A percentile compares a stretch with the other conserved stretches of the same genome.
Evolutionary conservation across 2,797 vertebrate species (phyloP).

Genomic region (Neosilurus mollespiculum): DNA sequence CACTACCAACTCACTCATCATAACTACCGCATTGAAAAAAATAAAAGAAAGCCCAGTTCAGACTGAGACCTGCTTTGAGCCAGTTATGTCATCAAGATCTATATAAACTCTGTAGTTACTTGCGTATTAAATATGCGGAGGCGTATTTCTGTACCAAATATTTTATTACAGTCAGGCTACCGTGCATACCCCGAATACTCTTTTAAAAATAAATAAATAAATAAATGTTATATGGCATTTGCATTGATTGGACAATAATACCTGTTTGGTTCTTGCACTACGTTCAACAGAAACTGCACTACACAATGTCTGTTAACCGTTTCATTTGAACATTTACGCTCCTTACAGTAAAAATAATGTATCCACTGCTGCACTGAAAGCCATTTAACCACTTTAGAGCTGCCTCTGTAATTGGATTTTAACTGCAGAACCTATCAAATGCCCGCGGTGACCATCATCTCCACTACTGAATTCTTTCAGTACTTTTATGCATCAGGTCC

Average conservation of each 20-base stretch:
- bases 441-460: constrained; percentile 69
- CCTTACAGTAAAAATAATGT: constrained; percentile 65
- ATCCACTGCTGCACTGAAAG: constrained; percentile 63
- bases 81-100: neutral
- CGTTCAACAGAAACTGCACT: constrained; percentile 21
- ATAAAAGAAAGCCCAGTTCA: neutral
- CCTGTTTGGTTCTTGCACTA: neutral
- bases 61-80: neutral
- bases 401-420: constrained; percentile 71
- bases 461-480: constrained; percentile 69
- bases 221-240: constrained; percentile 1
- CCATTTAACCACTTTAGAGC: constrained; percentile 66
- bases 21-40: neutral
- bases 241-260: constrained; percentile 18
- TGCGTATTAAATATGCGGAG: neutral
- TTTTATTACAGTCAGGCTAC: neutral
- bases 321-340: constrained; percentile 68
- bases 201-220: neutral
- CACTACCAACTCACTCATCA: constrained; percentile 33
- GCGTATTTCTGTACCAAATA: neutral
- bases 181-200: neutral
- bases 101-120: neutral
- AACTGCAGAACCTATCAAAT: constrained; percentile 64
- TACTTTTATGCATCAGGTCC: constrained; percentile 61
- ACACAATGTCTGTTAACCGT: constrained; percentile 33